Base-by-base conservation (phyloP, 2,113 vertebrate species). In the Calonectris borealis region DNA sequence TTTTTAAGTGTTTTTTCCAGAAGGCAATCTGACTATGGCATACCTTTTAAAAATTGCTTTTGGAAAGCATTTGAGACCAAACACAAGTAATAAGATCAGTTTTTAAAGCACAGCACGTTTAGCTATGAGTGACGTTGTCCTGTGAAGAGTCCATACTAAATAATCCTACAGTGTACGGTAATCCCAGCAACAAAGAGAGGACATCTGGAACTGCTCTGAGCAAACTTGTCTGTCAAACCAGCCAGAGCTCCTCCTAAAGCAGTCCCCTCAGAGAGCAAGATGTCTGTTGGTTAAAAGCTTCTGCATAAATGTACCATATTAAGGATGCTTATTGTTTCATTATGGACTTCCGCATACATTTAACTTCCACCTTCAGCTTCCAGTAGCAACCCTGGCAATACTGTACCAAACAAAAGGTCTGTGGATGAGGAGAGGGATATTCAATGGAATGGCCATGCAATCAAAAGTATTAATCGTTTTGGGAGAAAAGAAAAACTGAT, bases 391-490 rank as follows among this genome's bases (percentile, higher is more conserved):
- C 40, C 31, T 54, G 68, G 44, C 64, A 92, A 69, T 88, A 68
- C 49, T 52, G 83, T 70, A 92, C 78, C 81, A 85, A 96, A 95
- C 8, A 90, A 96, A 78, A 96, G 75, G 92, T 96, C 96, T 93
- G 96, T 95, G 96, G 94, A 97, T 97, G 98, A 98, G 95, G 68
- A 94, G 85, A 93, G 89, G 68, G 91, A 97, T 97, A 97, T 97
- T 98, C 96, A 94, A 98, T 98, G 99, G 95, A 98, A 99, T 98
- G 98, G 97, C 94, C 99, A 98, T 99, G 99, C 98, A 98, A 94
- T 95, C 97, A 95, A 92, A 97, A 97, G 91, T 76, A 95, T 93
- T 86, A 32, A 32, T 34, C 19, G 24, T 94, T 96, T 92, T 88
- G 96, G 36, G 65, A 96, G 86, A 94, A 94, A 96, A 87, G 71